Evolutionary conservation across 2,888 invertebrate species (phyloP).

Genomic region (Lasioglossum morio): DNA sequence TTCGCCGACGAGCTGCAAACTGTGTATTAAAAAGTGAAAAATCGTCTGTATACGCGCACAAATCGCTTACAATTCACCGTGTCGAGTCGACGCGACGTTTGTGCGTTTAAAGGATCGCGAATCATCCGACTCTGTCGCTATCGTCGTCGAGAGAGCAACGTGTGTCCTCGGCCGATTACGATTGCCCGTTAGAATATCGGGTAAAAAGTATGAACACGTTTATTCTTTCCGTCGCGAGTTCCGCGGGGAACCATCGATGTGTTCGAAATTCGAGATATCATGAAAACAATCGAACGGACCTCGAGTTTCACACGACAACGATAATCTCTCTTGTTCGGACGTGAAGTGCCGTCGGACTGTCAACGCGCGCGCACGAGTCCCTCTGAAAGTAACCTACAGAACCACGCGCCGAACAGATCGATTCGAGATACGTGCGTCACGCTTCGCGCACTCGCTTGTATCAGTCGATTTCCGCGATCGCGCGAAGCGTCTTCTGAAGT

Average conservation of each 20-base stretch:
- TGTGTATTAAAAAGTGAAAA: slow-evolving; percentile 48
- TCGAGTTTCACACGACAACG: neutral
- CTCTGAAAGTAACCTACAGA: neutral
- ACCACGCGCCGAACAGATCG: slow-evolving; percentile 6
- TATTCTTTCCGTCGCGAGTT: neutral
- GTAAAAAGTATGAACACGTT: slow-evolving; percentile 52
- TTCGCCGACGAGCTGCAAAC: neutral
- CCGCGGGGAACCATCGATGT: neutral
- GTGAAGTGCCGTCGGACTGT: slow-evolving; percentile 6
- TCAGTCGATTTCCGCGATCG: slow-evolving; percentile 27
- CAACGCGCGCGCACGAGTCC: neutral
- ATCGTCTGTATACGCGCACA: slow-evolving; percentile 16
- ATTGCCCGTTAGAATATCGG: slow-evolving; percentile 40
- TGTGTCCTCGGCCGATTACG: neutral
- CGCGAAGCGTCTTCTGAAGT: slow-evolving; percentile 12
- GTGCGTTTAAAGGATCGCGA: slow-evolving; percentile 50
- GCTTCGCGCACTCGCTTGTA: neutral
- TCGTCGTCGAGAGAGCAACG: neutral
- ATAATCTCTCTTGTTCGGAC: neutral
- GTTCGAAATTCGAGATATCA: slow-evolving; percentile 31
- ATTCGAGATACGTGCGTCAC: slow-evolving; percentile 25
- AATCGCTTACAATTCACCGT: slow-evolving; percentile 7
- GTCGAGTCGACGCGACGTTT: slow-evolving; percentile 12
- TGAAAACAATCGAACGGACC: slow-evolving; percentile 33
- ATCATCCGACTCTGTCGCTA: neutral